A percentile compares a stretch with the other conserved stretches of the same genome.
These are phyloP conservation scores for Copidosoma floridanum DNA, from an alignment of 1,140 invertebrate species.

Conservation along the genomic window DNA sequence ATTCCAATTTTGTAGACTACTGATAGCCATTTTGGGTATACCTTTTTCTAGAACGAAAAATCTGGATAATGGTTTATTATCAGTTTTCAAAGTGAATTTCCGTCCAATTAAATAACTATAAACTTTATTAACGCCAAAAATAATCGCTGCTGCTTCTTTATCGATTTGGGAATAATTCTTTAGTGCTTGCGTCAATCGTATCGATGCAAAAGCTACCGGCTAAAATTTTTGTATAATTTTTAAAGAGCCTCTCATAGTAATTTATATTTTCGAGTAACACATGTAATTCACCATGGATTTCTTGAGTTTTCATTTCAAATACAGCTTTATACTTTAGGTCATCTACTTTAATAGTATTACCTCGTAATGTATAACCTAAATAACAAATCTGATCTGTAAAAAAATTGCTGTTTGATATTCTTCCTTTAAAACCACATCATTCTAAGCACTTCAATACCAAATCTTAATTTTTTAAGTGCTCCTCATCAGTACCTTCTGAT, in stretches of 20 bases:
- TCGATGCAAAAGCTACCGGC: not conserved
- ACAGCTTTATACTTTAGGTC: conserved; percentile 18
- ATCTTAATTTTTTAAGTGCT: not conserved
- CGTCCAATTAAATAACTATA: conserved; percentile 48
- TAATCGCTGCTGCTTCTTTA: conserved; percentile 50
- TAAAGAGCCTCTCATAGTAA: conserved; percentile 20
- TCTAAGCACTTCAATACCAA: not conserved
- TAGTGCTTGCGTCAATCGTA: conserved; percentile 34
- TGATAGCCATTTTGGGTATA: conserved; percentile 33
- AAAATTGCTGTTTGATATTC: conserved; percentile 2
- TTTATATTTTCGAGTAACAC: conserved; percentile 22
- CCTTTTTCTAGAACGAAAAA: conserved; percentile 39
- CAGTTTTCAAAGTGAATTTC: conserved; percentile 38
- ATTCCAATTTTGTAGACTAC: conserved; percentile 34
- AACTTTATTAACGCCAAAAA: conserved; percentile 51
- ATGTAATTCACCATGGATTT: conserved; percentile 19
- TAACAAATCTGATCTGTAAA: conserved; percentile 5
- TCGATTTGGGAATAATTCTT: conserved; percentile 55
- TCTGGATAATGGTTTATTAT: conserved; percentile 41
- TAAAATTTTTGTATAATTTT: conserved; percentile 15
- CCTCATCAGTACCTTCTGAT: not conserved
- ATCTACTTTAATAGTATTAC: conserved; percentile 15
- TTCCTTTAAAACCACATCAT: conserved; percentile 1
- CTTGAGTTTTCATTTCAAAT: conserved; percentile 14
- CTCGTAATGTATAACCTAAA: conserved; percentile 10